Percentiles rank a stretch among this genome's conserved stretches.
These are phyloP conservation scores for Orussus abietinus DNA, from an alignment of 1,140 invertebrate species.

Conservation along the genomic window DNA sequence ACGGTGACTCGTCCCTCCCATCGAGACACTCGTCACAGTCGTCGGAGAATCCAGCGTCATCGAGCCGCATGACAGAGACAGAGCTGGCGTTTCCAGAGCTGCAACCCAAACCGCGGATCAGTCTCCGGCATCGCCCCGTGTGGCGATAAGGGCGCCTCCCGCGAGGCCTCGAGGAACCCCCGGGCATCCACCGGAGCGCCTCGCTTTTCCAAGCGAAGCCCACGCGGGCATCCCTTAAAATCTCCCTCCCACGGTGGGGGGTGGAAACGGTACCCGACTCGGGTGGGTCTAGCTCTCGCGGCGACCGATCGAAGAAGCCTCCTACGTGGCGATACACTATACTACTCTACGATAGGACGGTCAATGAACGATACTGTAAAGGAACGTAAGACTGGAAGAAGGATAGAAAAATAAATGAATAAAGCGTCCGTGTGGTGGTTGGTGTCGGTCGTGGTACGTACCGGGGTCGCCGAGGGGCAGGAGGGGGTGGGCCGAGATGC, in stretches of 20 bases:
- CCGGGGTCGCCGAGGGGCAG: constrained; percentile 71
- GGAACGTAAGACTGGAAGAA: constrained; percentile 18
- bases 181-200: too few relatives aligned
- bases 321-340: constrained; percentile 35
- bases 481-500: constrained; percentile 78
- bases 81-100: constrained; percentile 52
- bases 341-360: constrained; percentile 39
- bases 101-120: constrained; percentile 14
- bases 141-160: too few relatives aligned
- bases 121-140: too few relatives aligned
- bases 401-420: constrained; percentile 20
- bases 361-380: constrained; percentile 31
- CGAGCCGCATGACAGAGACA: constrained; percentile 61
- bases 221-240: too few relatives aligned
- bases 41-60: constrained; percentile 59
- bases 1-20: constrained; percentile 52
- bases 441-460: constrained; percentile 56
- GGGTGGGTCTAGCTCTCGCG: too few relatives aligned
- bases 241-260: too few relatives aligned
- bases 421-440: constrained; percentile 33
- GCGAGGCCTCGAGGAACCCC: too few relatives aligned
- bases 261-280: too few relatives aligned
- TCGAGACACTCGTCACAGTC: constrained; percentile 55
- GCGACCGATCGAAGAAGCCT: constrained; percentile 29
- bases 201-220: too few relatives aligned